A percentile compares a stretch with the other conserved stretches of the same genome.
phyloP scores from a whole-genome alignment of 2,113 vertebrate genomes.

The Semnopithecus entellus region DNA sequence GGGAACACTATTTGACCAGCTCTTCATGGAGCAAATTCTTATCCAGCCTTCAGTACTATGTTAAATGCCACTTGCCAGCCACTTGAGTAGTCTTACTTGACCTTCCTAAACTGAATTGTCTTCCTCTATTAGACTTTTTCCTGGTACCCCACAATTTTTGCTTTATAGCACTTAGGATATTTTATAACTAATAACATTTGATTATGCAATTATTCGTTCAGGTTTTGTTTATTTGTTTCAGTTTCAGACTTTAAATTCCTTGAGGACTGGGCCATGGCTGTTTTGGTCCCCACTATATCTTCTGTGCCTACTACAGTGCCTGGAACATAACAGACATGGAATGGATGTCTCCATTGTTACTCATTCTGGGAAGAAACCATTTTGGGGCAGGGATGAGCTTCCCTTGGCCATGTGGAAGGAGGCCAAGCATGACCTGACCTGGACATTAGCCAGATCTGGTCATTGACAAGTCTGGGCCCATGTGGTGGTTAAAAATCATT shows the following conservation, averaged over 20 bases:
- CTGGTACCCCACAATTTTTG: not conserved
- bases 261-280: not conserved
- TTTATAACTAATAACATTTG: not conserved
- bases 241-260: not conserved
- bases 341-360: not conserved
- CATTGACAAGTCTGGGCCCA: not conserved
- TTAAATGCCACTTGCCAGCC: not conserved
- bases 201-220: not conserved
- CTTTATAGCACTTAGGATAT: not conserved
- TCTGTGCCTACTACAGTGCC: not conserved
- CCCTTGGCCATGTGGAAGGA: not conserved
- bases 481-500: not conserved
- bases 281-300: not conserved
- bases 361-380: not conserved
- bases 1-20: not conserved
- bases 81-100: not conserved
- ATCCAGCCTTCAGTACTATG: not conserved
- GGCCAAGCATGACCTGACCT: not conserved
- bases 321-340: not conserved
- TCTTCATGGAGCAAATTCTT: not conserved
- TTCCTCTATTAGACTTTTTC: not conserved
- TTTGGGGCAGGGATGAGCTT: not conserved
- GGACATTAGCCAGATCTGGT: not conserved
- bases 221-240: not conserved
- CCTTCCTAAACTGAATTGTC: not conserved